phyloP scores from a whole-genome alignment of 2,888 invertebrate genomes.

The Troides oblongomaculatus region DNA sequence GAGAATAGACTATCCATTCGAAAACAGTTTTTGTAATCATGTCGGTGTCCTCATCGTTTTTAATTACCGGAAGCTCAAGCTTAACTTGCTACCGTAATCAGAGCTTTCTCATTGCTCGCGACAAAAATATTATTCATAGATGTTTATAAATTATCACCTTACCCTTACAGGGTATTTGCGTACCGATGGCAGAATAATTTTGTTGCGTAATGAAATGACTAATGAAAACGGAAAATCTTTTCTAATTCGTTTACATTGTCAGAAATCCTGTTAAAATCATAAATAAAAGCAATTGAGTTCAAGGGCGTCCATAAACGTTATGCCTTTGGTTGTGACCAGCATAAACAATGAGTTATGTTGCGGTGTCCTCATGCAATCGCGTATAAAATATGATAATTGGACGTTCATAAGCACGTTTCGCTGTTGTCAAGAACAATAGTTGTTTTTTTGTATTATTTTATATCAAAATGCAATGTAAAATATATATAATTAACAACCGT shows the following conservation, averaged over 20 bases:
- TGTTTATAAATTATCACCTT: too few species aligned
- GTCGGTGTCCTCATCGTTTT: too few species aligned
- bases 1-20: too few species aligned
- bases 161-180: too few species aligned
- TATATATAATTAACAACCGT: not conserved
- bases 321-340: slow-evolving; percentile 70
- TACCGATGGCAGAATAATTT: too few species aligned
- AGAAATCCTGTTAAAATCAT: slow-evolving; percentile 64
- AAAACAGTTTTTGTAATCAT: too few species aligned
- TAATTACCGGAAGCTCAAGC: too few species aligned
- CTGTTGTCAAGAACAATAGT: slow-evolving; percentile 37
- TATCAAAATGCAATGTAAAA: slow-evolving; percentile 18
- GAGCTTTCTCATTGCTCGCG: too few species aligned
- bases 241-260: not conserved
- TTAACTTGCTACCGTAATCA: too few species aligned
- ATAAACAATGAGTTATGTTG: slow-evolving; percentile 75
- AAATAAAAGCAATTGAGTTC: slow-evolving; percentile 76
- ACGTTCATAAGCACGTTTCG: slow-evolving; percentile 57
- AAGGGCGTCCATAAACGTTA: slow-evolving; percentile 74
- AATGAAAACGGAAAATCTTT: not conserved
- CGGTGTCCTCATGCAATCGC: slow-evolving; percentile 72
- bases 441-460: slow-evolving; percentile 26
- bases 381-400: slow-evolving; percentile 76
- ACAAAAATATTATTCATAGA: too few species aligned
- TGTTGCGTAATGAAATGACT: too few species aligned